Conservation (phyloP, 1,140 invertebrate genomes). For the Neodiprion virginianus region DNA sequence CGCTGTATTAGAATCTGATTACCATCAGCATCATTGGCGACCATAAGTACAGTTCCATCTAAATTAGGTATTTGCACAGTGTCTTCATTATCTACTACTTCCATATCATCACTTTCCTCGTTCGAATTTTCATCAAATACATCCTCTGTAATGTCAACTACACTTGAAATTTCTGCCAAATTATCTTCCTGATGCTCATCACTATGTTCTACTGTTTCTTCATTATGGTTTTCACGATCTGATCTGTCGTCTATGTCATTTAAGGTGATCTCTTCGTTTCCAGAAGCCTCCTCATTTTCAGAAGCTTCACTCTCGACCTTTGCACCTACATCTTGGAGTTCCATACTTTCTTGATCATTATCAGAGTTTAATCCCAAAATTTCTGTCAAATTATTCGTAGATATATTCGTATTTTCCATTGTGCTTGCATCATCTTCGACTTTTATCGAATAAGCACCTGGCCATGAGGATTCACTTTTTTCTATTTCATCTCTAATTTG, state of each 20-base stretch:
- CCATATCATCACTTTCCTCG: constrained; percentile 28
- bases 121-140: constrained; percentile 19
- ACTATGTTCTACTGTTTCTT: constrained; percentile 24
- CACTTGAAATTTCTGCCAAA: constrained; percentile 22
- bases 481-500: constrained; percentile 25
- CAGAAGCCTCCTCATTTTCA: constrained; percentile 26
- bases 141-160: constrained; percentile 26
- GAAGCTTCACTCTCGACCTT: constrained; percentile 28
- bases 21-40: constrained; percentile 53
- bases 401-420: constrained; percentile 18
- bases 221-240: constrained; percentile 12
- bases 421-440: constrained; percentile 27
- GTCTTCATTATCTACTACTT: constrained; percentile 38
- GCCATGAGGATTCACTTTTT: constrained; percentile 22
- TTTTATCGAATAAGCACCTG: constrained; percentile 24
- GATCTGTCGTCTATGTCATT: background rate
- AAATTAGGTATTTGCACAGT: constrained; percentile 50
- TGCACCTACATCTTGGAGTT: constrained; percentile 21
- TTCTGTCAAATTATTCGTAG: constrained; percentile 10
- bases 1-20: constrained; percentile 57
- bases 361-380: constrained; percentile 16
- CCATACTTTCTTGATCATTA: constrained; percentile 16
- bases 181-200: background rate
- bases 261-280: background rate
- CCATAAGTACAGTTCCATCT: constrained; percentile 55